A percentile compares a stretch with the other conserved stretches of the same genome.
These are phyloP conservation scores for Xiphophorus birchmanni DNA, from an alignment of 2,797 vertebrate species.

Conservation along the genomic window DNA sequence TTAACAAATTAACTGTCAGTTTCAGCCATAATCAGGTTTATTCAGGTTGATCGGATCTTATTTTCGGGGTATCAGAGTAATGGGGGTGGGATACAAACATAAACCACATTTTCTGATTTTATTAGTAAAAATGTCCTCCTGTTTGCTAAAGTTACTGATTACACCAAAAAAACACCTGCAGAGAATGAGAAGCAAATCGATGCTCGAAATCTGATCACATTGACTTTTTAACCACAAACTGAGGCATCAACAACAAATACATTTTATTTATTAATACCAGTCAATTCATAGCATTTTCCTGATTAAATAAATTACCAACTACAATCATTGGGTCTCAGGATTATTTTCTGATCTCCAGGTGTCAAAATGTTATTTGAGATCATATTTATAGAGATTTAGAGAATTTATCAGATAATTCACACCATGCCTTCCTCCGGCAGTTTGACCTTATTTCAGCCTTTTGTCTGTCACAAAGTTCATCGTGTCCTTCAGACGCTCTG, in stretches of 20 bases:
- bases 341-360: neutral
- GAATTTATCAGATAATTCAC: neutral
- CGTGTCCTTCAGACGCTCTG: conserved; percentile 32
- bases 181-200: neutral
- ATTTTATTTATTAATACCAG: neutral
- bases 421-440: neutral
- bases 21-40: too few relatives aligned
- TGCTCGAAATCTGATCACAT: neutral
- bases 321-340: neutral
- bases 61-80: neutral
- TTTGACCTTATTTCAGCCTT: conserved; percentile 8
- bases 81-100: neutral
- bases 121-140: neutral
- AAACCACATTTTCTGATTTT: neutral
- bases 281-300: neutral
- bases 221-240: neutral
- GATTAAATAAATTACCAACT: neutral
- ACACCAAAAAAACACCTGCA: neutral
- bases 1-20: too few relatives aligned
- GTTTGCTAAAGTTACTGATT: neutral
- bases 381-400: neutral
- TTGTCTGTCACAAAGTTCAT: neutral
- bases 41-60: neutral
- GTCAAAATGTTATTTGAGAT: neutral
- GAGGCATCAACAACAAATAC: neutral